Evolutionary conservation across 2,888 invertebrate species (phyloP), one percentile per base, ranked within the genome.

Genomic region (Andrena chrysosceles): DNA sequence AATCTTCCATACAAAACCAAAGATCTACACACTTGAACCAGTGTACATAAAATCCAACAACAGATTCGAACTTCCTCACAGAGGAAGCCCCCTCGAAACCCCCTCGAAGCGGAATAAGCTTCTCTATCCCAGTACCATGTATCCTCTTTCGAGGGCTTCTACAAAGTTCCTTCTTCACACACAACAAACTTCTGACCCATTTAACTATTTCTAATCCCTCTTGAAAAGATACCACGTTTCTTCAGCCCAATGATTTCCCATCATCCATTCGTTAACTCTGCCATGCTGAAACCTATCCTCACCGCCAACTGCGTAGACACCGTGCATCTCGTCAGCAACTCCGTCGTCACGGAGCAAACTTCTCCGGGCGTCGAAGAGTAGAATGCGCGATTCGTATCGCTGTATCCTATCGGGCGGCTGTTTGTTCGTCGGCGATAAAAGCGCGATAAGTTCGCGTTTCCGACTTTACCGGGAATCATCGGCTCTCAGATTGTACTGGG

Each of bases 371-470:
- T 20, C 23, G 52, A n/a, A 13, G 54, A 56, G 62, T 26, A 29
- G 35, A 68, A 33, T n/a, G 29, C 52, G 26, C 23, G 20, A 33
- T 33, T 49, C 26, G 52, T 52, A 42, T 62, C 62, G 35, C 16
- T 31, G 60, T 42, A 20, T 70, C 59, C 52, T 31, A 68, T 75
- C 71, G 72, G n/a, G 16, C 26, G 60, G 49, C 67, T 85, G 76
- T 74, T 85, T 74, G 71, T 60, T 79, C 75, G 73, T 16, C 6
- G 68, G 74, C 69, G 84, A 83, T 81, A 86, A 87, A 78, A 42
- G 35, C 52, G 66, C 83, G 86, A 89, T 87, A 86, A 83, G 69
- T 81, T 64, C 56, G 75, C 69, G 85, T 89, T 87, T 87, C 83
- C 80, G 73, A 81, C 73, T 81, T 73, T 77, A 66, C 72, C 66